Evolutionary conservation across 2,797 vertebrate species (phyloP).

Genomic region (Protonibea diacanthus): DNA sequence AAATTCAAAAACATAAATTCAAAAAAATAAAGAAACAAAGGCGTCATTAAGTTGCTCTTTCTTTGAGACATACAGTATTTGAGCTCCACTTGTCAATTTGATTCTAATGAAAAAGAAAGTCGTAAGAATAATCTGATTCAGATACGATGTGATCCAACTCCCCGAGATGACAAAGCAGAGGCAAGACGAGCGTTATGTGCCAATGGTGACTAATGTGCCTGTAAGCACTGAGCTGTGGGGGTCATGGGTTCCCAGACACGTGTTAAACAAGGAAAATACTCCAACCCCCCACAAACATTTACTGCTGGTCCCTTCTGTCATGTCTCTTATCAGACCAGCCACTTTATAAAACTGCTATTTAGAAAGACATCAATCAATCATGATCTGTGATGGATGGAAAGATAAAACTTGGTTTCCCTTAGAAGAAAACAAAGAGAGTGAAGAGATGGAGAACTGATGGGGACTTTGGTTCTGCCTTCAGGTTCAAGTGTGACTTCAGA

Average conservation of each 20-base stretch:
- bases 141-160: slow-evolving; percentile 70
- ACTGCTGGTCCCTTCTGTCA: slow-evolving; percentile 41
- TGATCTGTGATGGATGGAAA: slow-evolving; percentile 8
- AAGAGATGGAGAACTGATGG: slow-evolving; percentile 43
- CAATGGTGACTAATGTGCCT: slow-evolving; percentile 70
- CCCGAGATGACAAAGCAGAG: slow-evolving; percentile 61
- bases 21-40: not conserved
- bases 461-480: slow-evolving; percentile 51
- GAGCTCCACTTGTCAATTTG: slow-evolving; percentile 26
- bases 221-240: slow-evolving; percentile 42
- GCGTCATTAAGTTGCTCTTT: not conserved
- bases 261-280: slow-evolving; percentile 59
- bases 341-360: slow-evolving; percentile 8
- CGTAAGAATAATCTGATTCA: slow-evolving; percentile 72
- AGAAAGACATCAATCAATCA: slow-evolving; percentile 26
- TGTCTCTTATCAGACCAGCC: slow-evolving; percentile 23
- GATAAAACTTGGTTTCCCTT: not conserved
- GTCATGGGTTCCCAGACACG: slow-evolving; percentile 55
- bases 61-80: not conserved
- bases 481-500: slow-evolving; percentile 59
- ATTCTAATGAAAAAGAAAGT: slow-evolving; percentile 57
- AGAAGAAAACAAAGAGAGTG: slow-evolving; percentile 17
- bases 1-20: not conserved
- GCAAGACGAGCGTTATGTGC: slow-evolving; percentile 46
- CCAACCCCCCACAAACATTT: slow-evolving; percentile 47